Conservation (phyloP, 2,888 invertebrate species). For the Mimas tiliae region DNA sequence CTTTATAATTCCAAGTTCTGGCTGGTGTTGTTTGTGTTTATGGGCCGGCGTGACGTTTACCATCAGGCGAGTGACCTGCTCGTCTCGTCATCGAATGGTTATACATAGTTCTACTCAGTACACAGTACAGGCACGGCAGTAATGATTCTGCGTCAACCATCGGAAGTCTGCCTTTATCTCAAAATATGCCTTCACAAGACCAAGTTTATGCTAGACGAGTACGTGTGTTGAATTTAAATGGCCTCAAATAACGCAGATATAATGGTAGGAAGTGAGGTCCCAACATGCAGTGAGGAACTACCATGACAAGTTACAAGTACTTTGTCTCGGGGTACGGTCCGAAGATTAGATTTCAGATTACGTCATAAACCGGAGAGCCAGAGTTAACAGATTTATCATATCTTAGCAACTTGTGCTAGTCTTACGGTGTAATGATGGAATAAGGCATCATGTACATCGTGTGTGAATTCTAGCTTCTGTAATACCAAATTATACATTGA, state of each 20-base stretch:
- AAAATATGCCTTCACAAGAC: neutral
- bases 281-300: slow-evolving; percentile 35
- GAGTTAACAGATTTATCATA: slow-evolving; percentile 59
- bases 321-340: slow-evolving; percentile 58
- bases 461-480: too few relatives aligned
- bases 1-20: too few relatives aligned
- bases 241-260: neutral
- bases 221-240: neutral
- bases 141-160: too few relatives aligned
- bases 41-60: too few relatives aligned
- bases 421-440: neutral
- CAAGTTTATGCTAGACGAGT: neutral
- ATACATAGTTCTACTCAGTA: too few relatives aligned
- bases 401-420: slow-evolving; percentile 22
- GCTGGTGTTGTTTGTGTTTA: too few relatives aligned
- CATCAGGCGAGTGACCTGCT: too few relatives aligned
- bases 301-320: slow-evolving; percentile 57
- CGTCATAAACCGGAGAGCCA: slow-evolving; percentile 52
- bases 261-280: neutral
- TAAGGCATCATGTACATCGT: neutral
- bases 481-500: too few relatives aligned
- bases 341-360: slow-evolving; percentile 67
- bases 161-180: too few relatives aligned
- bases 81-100: too few relatives aligned
- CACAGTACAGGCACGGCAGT: too few relatives aligned